Percentiles rank a stretch among this genome's conserved stretches.
Evolutionary conservation across 1,140 invertebrate species (phyloP).

Genomic region (Drosophila pruinosa): DNA sequence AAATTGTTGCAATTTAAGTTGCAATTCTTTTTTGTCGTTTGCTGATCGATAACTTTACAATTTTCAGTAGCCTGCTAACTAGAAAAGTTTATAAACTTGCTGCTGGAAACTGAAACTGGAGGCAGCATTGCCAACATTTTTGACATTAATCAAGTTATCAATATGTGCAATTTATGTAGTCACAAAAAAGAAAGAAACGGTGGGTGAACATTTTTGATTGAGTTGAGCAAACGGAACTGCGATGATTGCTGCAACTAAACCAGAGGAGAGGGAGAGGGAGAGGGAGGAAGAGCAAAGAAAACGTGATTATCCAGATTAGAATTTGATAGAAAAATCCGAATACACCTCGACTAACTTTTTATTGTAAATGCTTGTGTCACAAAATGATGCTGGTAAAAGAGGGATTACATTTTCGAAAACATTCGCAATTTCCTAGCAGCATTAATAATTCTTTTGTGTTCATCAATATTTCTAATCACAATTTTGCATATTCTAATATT

Average conservation of each 20-base stretch:
- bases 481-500: constrained; percentile 1
- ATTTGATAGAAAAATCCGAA: background rate
- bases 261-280: background rate
- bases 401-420: background rate
- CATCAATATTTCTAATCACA: constrained; percentile 4
- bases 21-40: constrained; percentile 20
- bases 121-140: constrained; percentile 21
- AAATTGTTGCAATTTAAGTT: constrained; percentile 71
- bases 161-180: constrained; percentile 39
- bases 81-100: constrained; percentile 59
- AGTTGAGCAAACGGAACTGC: constrained; percentile 11
- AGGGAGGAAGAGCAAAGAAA: background rate
- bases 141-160: constrained; percentile 49
- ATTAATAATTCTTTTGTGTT: background rate
- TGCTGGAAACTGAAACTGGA: background rate
- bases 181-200: background rate
- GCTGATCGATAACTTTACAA: constrained; percentile 67
- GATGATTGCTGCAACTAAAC: background rate
- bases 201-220: constrained; percentile 16
- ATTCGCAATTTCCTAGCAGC: background rate
- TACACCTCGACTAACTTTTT: background rate
- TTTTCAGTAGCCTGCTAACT: constrained; percentile 66
- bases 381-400: background rate
- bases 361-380: background rate
- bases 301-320: background rate